phyloP scores from a whole-genome alignment of 1,140 invertebrate species.

The Copidosoma floridanum region DNA sequence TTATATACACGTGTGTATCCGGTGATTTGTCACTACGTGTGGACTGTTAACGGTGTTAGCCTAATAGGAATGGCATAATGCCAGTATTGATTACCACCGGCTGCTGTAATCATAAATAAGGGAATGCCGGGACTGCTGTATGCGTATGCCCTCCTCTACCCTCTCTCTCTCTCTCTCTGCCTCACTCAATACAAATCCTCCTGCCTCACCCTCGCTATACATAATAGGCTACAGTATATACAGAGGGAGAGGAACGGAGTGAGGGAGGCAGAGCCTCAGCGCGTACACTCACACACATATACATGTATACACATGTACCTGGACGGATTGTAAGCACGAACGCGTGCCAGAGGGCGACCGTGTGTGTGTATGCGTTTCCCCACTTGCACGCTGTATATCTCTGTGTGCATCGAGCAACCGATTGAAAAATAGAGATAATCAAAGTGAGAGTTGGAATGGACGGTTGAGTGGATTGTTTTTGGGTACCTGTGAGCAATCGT shows the following conservation, averaged over 20 bases:
- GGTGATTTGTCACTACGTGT: conserved; percentile 21
- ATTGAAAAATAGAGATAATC: too few species aligned
- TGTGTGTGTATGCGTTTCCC: not conserved
- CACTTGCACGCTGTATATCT: too few species aligned
- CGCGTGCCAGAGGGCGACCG: not conserved
- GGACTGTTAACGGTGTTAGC: conserved; percentile 17
- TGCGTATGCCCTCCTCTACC: too few species aligned
- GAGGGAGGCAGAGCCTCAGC: not conserved
- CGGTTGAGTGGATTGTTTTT: too few species aligned
- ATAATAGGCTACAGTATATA: not conserved
- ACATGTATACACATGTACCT: too few species aligned
- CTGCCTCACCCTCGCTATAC: not conserved
- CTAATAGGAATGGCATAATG: conserved; percentile 22
- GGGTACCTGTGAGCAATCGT: too few species aligned
- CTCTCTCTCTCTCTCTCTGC: not conserved
- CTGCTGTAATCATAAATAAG: conserved; percentile 25
- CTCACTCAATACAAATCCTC: not conserved
- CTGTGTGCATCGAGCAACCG: too few species aligned
- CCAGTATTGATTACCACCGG: conserved; percentile 15
- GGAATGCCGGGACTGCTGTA: conserved; percentile 3
- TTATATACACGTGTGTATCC: not conserved
- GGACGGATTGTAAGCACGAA: not conserved
- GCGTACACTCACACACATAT: not conserved
- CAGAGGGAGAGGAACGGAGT: not conserved
- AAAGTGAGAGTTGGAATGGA: too few species aligned